Conservation (phyloP, 1,140 invertebrate genomes). For the Calephelis virginiensis region DNA sequence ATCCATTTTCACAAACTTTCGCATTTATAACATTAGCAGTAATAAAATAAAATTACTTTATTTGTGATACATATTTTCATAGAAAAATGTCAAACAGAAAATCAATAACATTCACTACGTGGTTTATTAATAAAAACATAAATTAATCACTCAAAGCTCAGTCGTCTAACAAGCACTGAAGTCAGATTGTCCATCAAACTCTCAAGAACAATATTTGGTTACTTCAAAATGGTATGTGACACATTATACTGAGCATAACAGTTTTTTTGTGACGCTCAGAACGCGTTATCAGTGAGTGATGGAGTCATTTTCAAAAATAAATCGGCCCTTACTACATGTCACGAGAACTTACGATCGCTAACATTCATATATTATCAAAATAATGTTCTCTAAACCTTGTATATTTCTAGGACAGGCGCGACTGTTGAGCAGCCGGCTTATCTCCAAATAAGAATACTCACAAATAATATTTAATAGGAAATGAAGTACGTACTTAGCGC, state of each 20-base stretch:
- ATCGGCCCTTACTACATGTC: conserved; percentile 55
- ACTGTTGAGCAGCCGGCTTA: conserved; percentile 41
- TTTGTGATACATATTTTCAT: neutral
- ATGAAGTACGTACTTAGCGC: conserved; percentile 62
- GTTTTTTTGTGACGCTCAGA: conserved; percentile 57
- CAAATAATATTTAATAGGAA: conserved; percentile 66
- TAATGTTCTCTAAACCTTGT: conserved; percentile 54
- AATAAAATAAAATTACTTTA: too few species aligned
- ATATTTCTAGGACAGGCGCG: conserved; percentile 26
- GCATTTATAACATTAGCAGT: too few species aligned
- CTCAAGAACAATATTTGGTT: conserved; percentile 64
- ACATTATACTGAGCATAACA: conserved; percentile 56
- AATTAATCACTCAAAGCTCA: conserved; percentile 34
- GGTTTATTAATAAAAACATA: conserved; percentile 26
- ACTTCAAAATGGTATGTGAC: conserved; percentile 57
- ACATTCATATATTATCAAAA: conserved; percentile 73
- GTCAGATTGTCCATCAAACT: conserved; percentile 49
- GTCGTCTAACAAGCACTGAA: conserved; percentile 44
- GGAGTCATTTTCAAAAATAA: conserved; percentile 76
- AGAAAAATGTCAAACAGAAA: neutral
- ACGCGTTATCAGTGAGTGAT: conserved; percentile 71
- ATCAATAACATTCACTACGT: conserved; percentile 13
- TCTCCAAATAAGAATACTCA: conserved; percentile 52
- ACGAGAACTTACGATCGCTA: conserved; percentile 64
- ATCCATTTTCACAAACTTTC: too few species aligned